Base-by-base conservation (phyloP, 2,113 vertebrate species). In the Lepisosteus osseus region DNA sequence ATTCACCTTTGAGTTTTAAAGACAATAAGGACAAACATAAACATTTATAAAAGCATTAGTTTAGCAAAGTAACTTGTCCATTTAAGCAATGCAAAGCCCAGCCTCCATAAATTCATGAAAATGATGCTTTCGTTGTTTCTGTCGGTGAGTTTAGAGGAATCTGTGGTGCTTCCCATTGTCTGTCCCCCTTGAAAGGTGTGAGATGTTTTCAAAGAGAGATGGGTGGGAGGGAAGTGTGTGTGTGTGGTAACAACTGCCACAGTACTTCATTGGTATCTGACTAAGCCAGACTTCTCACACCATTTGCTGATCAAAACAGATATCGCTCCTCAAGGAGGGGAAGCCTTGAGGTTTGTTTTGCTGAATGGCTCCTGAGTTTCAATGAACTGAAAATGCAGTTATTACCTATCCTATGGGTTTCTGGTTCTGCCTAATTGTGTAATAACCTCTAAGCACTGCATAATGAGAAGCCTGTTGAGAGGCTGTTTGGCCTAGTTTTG, bases 401-500 rank as follows among this genome's bases (percentile, higher is more conserved):
- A 76, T 72, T 84, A 84, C 80, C 63, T 80, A 66, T 61, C 75
- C n/a, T 54, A 4, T 57, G 72, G 62, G 44, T 84, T 79, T 79
- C 78, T 80, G 82, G 40, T 79, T 77, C 80, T 77, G 77, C 76
- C 72, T 68, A 68, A 76, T 79, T 81, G 51, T 81, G 72, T n/a
- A 56, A 83, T 77, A 76, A 77, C 70, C 65, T 63, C 7, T 65
- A 70, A 83, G 79, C 70, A 40, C 72, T 71, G 76, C 78, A 72
- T 72, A 72, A 72, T 54, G 76, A 68, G 11, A 0, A 54, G 40
- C 67, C 73, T 45, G n/a, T 57, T 14, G 64, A 67, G 15, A 72
- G 77, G 76, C 77, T 76, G 80, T 77, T 68, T 88, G 88, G 80
- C 86, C 84, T 83, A 86, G 77, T 86, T 90, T 74, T 86, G 83